Base-by-base conservation (phyloP, 2,113 vertebrate genomes). In the Aptenodytes patagonicus region DNA sequence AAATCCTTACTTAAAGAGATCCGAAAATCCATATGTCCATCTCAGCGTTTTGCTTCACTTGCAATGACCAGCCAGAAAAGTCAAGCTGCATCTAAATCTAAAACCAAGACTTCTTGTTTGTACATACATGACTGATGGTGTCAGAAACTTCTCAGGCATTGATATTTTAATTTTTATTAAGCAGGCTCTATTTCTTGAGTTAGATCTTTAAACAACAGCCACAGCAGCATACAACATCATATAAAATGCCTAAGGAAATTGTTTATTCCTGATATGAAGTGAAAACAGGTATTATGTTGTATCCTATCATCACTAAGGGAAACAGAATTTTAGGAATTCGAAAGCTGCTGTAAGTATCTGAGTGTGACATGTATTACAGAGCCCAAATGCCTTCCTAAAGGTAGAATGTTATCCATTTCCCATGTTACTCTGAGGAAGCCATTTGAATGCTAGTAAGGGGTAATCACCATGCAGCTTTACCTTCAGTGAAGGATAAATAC, bases 401-500 rank as follows among this genome's bases (percentile, higher is more conserved):
- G 47, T 21, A 72, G 26, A 72, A 36, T 16, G 10, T 25, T 32
- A 60, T 14, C 24, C 20, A 38, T 70, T 70, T 79, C 49, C 40
- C 28, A 14, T 20, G 46, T 81, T 87, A 46, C 47, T 31, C 66
- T 76, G 46, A 7, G 6, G 38, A 55, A 75, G 36, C 42, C 34
- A 83, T 64, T 49, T 87, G 40, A 42, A 18, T 64, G 8, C 17
- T 12, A 21, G 49, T 40, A 47, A 68, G 4, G 22, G 83, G 31
- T 62, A 68, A 91, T 54, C 26, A 82, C 28, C 70, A 62, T 5
- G 13, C 52, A 73, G 28, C 38, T 79, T 95, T 95, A 98, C 98
- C 97, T 93, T 80, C 89, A 75, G 91, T 31, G 42, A 97, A 95
- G 46, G n/a, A 68, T 55, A 96, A 87, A 49, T 92, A 78, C 68